Evolutionary conservation across 1,140 invertebrate genomes (phyloP), one percentile per base, ranked within the genome.

Genomic region (Eciton burchellii): DNA sequence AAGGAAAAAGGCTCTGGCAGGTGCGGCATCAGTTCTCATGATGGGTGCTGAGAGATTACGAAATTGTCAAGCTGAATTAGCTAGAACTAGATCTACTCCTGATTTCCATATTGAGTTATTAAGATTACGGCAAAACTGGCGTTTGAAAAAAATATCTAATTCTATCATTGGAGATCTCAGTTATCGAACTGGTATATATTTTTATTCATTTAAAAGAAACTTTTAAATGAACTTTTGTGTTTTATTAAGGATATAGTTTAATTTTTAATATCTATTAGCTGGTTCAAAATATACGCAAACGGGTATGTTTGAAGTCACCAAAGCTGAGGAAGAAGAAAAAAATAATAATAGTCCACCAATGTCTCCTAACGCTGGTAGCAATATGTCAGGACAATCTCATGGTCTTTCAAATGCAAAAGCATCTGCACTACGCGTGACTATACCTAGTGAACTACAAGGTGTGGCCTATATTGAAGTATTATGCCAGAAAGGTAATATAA

Each of bases 141-240:
- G 98, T 73, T 92, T 99, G 1, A 99, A 99, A 92, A 99, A 99
- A 95, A 97, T 99, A 0, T 98, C 97, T 0, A 99, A 98, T 91
- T 97, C 97, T 0, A 99, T 99, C 84, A 97, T 99, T 62, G 99
- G 99, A 0, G 99, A 99, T 94, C 95, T 99, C 1, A 99, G 98
- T 93, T 99, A 99, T 92, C 95, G 97, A 85, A 99, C 98, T 85
- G 95, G 96, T 87, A 66, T 41, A n/a, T 96, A n/a, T 73, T 59
- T 11, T 11, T 63, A 24, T 59, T 24, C 8, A 43, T 57, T 43
- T 56, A 43, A 26, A 60, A 63, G 1, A 29, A 5, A 24, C 3
- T 26, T 68, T 47, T n/a, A n/a, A n/a, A n/a, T n/a, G 26, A 14
- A n/a, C 4, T 62, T 29, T 65, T 62, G 35, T 57, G 29, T 73